A percentile compares a stretch with the other conserved stretches of the same genome.
Conservation (phyloP, 2,797 vertebrate species). For the Rhinoraja longicauda region DNA sequence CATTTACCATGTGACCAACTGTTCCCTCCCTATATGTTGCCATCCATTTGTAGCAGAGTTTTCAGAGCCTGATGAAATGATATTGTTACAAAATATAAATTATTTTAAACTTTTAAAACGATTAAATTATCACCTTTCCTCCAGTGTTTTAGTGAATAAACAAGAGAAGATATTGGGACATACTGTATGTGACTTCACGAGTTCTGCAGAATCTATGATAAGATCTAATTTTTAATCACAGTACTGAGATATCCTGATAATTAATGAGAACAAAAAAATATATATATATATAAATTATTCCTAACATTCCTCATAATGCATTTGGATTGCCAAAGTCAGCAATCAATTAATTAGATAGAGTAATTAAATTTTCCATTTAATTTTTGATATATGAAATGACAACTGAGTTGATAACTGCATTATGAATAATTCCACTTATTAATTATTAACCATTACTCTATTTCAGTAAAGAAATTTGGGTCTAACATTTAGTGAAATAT, state of each 20-base stretch:
- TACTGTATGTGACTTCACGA: no score
- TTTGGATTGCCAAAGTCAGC: background rate
- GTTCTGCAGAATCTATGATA: background rate
- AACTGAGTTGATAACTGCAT: background rate
- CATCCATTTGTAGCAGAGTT: no score
- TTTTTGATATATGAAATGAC: conserved; percentile 24
- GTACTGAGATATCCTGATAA: background rate
- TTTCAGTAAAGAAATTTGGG: background rate
- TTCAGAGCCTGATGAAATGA: no score
- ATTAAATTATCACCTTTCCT: no score
- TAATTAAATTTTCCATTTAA: conserved; percentile 6
- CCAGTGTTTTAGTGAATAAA: no score
- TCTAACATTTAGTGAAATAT: conserved; percentile 6
- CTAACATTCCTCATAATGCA: background rate
- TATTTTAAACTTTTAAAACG: no score
- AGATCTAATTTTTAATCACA: background rate
- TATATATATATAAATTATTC: background rate
- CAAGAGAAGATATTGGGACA: no score
- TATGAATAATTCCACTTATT: background rate
- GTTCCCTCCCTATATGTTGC: no score
- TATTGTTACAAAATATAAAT: no score
- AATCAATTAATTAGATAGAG: no score
- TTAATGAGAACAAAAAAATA: no score
- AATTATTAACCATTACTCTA: background rate
- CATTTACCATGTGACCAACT: no score